phyloP scores from a whole-genome alignment of 2,113 vertebrate genomes.

The Hippotragus niger region DNA sequence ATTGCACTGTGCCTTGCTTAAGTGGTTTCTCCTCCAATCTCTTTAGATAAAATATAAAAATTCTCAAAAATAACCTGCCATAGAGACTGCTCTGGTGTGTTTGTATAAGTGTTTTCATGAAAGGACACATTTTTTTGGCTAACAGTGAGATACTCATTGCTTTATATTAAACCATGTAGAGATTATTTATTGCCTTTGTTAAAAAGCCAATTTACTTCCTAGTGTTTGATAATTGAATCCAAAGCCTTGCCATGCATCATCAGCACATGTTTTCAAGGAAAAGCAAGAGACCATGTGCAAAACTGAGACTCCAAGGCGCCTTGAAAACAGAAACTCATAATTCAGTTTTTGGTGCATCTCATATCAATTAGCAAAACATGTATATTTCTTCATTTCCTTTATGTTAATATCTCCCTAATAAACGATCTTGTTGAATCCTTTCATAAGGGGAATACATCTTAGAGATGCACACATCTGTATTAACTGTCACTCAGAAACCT shows the following conservation, averaged over 20 bases:
- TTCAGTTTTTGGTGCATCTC: neutral
- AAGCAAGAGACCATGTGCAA: neutral
- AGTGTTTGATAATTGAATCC: slow-evolving; percentile 3
- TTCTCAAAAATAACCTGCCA: neutral
- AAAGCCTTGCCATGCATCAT: neutral
- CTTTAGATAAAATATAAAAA: neutral
- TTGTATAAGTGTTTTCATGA: neutral
- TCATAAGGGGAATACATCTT: neutral
- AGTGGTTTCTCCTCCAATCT: neutral
- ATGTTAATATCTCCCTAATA: slow-evolving; percentile 38
- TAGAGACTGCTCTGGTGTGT: neutral
- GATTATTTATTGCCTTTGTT: slow-evolving; percentile 5
- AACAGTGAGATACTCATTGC: neutral
- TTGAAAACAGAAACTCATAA: neutral
- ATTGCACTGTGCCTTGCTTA: neutral
- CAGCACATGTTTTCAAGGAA: neutral
- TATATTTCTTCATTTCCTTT: neutral
- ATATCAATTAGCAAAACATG: slow-evolving; percentile 32
- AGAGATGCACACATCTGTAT: slow-evolving; percentile 46
- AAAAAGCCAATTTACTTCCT: slow-evolving; percentile 26
- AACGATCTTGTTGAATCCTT: slow-evolving; percentile 34
- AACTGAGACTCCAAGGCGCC: neutral
- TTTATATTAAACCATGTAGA: neutral
- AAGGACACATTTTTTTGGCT: neutral
- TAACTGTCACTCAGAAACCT: slow-evolving; percentile 33